These are phyloP conservation scores for Psix sp. DNA, from an alignment of 1,140 invertebrate species.

Conservation along the genomic window DNA sequence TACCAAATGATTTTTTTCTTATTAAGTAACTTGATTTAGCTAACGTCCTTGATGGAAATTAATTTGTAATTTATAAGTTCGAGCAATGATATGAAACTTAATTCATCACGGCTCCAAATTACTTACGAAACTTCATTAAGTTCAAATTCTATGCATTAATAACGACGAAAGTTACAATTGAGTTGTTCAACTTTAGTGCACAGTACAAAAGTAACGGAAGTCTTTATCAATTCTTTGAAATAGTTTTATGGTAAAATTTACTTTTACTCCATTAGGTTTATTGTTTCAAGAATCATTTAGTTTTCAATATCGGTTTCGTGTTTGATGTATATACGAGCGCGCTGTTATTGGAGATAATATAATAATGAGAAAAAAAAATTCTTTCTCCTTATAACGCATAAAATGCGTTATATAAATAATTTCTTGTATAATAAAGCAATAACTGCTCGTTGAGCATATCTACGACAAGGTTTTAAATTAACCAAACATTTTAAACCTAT, in stretches of 20 bases:
- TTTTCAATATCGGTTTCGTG: conserved; percentile 1
- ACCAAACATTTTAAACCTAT: too few relatives aligned
- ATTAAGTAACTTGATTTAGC: conserved; percentile 30
- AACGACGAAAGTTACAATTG: conserved; percentile 60
- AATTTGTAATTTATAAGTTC: conserved; percentile 58
- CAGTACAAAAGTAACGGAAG: conserved; percentile 51
- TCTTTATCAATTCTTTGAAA: conserved; percentile 55
- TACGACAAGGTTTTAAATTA: too few relatives aligned
- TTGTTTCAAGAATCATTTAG: conserved; percentile 14
- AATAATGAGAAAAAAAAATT: conserved; percentile 1
- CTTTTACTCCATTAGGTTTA: conserved; percentile 12
- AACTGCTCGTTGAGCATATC: too few relatives aligned
- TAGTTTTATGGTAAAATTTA: conserved; percentile 45
- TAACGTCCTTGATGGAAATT: conserved; percentile 54
- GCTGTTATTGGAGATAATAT: too few relatives aligned
- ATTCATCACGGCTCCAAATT: conserved; percentile 60
- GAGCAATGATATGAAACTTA: conserved; percentile 58
- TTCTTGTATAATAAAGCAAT: too few relatives aligned
- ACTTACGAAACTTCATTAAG: conserved; percentile 61
- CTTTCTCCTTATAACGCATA: too few relatives aligned
- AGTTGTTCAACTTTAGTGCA: conserved; percentile 57
- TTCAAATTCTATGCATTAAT: conserved; percentile 62
- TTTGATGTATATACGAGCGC: too few relatives aligned
- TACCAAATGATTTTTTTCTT: conserved; percentile 24
- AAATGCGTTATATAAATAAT: too few relatives aligned